These are phyloP conservation scores for Xenopus petersii DNA, from an alignment of 2,797 vertebrate genomes.

Conservation along the genomic window DNA sequence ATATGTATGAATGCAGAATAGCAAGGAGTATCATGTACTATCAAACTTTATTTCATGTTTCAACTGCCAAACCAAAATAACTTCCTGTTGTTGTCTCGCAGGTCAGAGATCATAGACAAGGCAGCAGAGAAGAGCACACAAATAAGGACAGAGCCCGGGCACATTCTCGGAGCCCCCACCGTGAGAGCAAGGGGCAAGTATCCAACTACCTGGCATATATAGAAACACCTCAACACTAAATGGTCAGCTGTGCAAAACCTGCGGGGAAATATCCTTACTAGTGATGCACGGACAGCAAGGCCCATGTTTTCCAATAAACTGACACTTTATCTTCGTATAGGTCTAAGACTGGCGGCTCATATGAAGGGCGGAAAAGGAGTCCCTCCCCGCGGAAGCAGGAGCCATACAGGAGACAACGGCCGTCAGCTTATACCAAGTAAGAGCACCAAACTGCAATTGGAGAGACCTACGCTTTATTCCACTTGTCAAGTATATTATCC, in stretches of 20 bases:
- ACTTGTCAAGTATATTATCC: no score
- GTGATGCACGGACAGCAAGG: no score
- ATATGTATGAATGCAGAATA: no score
- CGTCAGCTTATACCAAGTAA: constrained; percentile 73
- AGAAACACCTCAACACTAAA: no score
- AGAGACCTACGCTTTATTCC: no score
- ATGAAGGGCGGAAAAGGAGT: constrained; percentile 58
- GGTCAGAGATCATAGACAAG: constrained; percentile 39
- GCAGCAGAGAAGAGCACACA: constrained; percentile 54
- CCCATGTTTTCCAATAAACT: no score
- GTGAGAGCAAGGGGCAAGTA: constrained; percentile 33
- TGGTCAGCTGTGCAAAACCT: no score
- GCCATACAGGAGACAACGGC: constrained; percentile 63
- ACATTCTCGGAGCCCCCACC: constrained; percentile 67
- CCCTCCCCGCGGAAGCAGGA: constrained; percentile 60
- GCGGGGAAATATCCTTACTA: no score
- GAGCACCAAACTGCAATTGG: not conserved
- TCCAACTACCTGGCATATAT: not conserved
- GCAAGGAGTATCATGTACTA: no score
- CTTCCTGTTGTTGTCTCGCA: not conserved
- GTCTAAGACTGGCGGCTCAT: constrained; percentile 55
- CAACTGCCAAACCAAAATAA: no score
- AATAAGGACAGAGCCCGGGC: constrained; percentile 61
- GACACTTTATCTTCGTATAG: constrained; percentile 32
- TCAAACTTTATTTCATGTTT: no score